Evolutionary conservation across 2,888 invertebrate genomes (phyloP).

Genomic region (Neelides folsomi): DNA sequence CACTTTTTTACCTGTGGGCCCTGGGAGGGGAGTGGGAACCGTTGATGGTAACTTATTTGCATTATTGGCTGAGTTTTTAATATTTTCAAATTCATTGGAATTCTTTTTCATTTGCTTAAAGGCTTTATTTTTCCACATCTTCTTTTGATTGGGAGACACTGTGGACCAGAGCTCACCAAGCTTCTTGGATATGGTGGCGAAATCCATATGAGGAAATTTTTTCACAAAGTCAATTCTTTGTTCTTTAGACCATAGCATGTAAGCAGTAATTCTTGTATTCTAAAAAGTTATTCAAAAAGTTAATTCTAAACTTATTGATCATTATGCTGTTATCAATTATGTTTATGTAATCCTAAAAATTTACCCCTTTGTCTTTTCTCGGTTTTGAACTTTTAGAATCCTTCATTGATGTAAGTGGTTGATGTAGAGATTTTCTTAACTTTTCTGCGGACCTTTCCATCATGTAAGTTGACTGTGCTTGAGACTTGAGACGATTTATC

Average conservation of each 20-base stretch:
- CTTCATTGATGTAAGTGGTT: background rate
- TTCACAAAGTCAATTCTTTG: conserved; percentile 58
- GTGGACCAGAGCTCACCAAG: conserved; percentile 81
- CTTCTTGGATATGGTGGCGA: conserved; percentile 66
- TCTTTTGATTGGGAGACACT: conserved; percentile 45
- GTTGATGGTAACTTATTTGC: background rate
- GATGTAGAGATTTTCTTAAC: conserved; percentile 5
- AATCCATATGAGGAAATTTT: conserved; percentile 45
- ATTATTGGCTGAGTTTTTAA: conserved; percentile 23
- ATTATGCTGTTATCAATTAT: conserved; percentile 1
- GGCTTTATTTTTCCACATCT: conserved; percentile 38
- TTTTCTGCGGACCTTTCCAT: conserved; percentile 66
- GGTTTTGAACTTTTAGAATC: conserved; percentile 39
- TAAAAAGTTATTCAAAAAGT: conserved; percentile 28
- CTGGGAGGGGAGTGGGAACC: background rate
- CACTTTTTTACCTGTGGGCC: background rate
- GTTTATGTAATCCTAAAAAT: conserved; percentile 50
- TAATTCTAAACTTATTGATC: conserved; percentile 2
- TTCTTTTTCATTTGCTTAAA: conserved; percentile 34
- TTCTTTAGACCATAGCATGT: conserved; percentile 81
- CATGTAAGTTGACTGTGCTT: conserved; percentile 50
- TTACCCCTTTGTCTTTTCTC: conserved; percentile 61
- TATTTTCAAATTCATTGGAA: conserved; percentile 21
- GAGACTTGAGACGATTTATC: conserved; percentile 21
- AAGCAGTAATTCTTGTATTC: conserved; percentile 70